Conservation (phyloP, 1,140 invertebrate genomes). For the Diuraphis noxia region DNA sequence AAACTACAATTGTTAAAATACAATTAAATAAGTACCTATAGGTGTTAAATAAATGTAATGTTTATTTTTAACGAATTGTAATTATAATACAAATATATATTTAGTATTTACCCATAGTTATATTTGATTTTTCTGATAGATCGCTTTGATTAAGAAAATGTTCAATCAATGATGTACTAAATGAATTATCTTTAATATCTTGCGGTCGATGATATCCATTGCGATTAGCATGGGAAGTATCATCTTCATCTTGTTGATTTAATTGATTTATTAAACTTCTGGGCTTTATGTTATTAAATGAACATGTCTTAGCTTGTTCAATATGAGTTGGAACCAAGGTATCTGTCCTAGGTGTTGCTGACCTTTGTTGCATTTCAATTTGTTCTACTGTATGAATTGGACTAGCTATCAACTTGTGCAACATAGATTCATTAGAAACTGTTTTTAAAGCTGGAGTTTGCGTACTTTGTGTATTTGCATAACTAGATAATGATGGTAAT, state of each 20-base stretch:
- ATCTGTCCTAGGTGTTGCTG: slow-evolving; percentile 68
- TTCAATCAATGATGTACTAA: slow-evolving; percentile 16
- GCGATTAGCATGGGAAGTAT: slow-evolving; percentile 25
- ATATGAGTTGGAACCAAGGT: neutral
- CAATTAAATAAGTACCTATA: neutral
- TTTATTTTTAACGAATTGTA: neutral
- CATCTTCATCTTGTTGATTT: slow-evolving; percentile 19
- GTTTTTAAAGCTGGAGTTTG: slow-evolving; percentile 46
- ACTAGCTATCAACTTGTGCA: slow-evolving; percentile 77
- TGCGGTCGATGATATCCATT: slow-evolving; percentile 45
- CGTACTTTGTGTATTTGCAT: slow-evolving; percentile 45
- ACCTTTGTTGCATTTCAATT: slow-evolving; percentile 83
- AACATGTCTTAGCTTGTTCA: slow-evolving; percentile 26
- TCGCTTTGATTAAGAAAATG: slow-evolving; percentile 38
- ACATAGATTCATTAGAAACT: slow-evolving; percentile 54
- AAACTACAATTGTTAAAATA: neutral
- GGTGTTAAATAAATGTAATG: no score
- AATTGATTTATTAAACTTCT: slow-evolving; percentile 23
- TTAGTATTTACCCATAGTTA: slow-evolving; percentile 6
- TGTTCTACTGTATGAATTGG: slow-evolving; percentile 81
- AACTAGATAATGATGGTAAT: slow-evolving; percentile 47
- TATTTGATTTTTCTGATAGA: slow-evolving; percentile 10
- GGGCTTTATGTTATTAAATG: slow-evolving; percentile 24
- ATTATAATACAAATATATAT: neutral
- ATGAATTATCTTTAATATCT: slow-evolving; percentile 35